Evolutionary conservation across 2,797 vertebrate genomes (phyloP), one percentile per base, ranked within the genome.

Genomic region (Xiphorhynchus erythropygius): DNA sequence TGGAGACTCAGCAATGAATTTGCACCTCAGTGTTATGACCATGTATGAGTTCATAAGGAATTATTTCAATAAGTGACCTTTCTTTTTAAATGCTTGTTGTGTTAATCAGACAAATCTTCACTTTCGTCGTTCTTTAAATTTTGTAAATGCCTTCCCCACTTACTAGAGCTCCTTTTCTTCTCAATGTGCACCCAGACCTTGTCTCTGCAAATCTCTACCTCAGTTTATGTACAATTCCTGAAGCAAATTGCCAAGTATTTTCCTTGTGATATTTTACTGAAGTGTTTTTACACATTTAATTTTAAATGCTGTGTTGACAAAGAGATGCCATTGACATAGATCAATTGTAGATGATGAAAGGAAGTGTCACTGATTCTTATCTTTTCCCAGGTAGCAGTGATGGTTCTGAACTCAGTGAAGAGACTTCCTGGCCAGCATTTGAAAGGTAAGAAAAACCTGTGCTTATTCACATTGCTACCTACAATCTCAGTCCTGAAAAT

Each of bases 381-480:
- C 3, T 82, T 84, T 91, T 65, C 97, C 73, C 91, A 99, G 99
- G 99, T 95, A 99, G 99, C 97, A 99, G 99, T 70, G 99, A 99
- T 97, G 99, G 99, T 84, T 99, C 99, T 22, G 99, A 99, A 89
- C 98, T 99, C 96, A 99, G 99, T 95, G 99, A 99, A 95, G 99
- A 99, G 93, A 99, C 99, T 95, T 99, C 99, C 6, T 99, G 99
- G 99, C 99, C 99, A 50, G 99, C 99, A 37, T 99, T 99, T 97
- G 99, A 99, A 98, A 99, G 99, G 99, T 99, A 98, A 98, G 97
- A 84, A 84, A 73, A 97, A 30, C 3, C 13, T 77, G 42, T 11
- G 6, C 49, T 85, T 87, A 1, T 82, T 80, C 44, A 64, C 37
- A 8, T 30, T 37, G 24, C 35, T 71, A 19, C 23, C 88, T 87